Conservation (phyloP, 2,888 invertebrate species). For the Sarcophaga carnaria region DNA sequence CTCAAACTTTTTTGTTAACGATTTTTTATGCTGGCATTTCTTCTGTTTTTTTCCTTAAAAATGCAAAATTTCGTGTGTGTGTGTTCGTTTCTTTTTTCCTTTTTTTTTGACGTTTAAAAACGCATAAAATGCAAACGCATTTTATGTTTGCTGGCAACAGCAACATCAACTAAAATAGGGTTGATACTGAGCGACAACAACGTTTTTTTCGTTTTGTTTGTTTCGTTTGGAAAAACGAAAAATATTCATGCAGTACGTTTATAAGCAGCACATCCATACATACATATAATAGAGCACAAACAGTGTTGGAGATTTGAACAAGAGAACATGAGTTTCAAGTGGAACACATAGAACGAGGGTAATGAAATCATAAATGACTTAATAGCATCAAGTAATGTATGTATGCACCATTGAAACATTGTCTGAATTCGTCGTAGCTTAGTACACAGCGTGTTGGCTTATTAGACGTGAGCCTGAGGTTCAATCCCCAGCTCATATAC, state of each 20-base stretch:
- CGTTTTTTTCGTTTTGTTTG: background rate
- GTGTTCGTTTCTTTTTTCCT: constrained; percentile 42
- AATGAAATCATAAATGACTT: too few relatives aligned
- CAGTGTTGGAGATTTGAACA: too few relatives aligned
- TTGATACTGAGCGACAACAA: constrained; percentile 53
- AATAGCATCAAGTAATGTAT: too few relatives aligned
- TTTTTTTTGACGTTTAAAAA: constrained; percentile 67
- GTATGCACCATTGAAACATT: too few relatives aligned
- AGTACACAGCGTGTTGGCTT: fast-evolving
- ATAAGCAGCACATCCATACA: background rate
- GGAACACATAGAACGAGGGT: too few relatives aligned
- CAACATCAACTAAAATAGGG: constrained; percentile 48
- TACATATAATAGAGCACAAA: too few relatives aligned
- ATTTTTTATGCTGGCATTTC: constrained; percentile 10
- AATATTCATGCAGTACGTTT: constrained; percentile 8
- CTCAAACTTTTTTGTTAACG: constrained; percentile 71
- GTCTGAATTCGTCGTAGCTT: too few relatives aligned
- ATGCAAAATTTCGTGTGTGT: constrained; percentile 44
- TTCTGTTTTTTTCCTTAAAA: constrained; percentile 44
- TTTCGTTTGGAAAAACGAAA: background rate
- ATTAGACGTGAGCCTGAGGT: too few relatives aligned
- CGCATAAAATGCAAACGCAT: constrained; percentile 70
- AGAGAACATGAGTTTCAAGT: too few relatives aligned
- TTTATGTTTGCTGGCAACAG: constrained; percentile 59
- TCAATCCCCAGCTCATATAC: too few relatives aligned